Evolutionary conservation across 2,797 vertebrate species (phyloP).

Genomic region (Peromyscus melanophrys): DNA sequence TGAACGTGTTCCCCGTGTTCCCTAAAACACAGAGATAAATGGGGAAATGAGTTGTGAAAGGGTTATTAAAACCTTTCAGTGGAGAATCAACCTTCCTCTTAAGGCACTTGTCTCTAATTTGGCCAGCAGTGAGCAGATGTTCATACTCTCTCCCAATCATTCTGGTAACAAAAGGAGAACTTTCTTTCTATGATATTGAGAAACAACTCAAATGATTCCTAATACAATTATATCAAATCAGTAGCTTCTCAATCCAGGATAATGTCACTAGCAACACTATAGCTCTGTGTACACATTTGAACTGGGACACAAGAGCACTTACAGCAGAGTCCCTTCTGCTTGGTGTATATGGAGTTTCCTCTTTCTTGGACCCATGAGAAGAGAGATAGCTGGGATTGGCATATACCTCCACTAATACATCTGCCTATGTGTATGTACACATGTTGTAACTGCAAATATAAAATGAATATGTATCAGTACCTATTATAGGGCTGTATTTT

Average conservation of each 20-base stretch:
- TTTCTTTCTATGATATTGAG: background rate
- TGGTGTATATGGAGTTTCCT: background rate
- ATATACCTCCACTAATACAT: background rate
- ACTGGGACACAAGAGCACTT: background rate
- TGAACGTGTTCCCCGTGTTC: constrained; percentile 96
- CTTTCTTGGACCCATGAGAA: background rate
- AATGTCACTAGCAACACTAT: background rate
- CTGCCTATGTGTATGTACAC: background rate
- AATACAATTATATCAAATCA: constrained; percentile 25
- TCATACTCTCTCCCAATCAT: background rate
- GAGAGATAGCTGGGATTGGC: background rate
- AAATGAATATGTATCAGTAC: background rate
- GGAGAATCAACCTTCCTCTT: constrained; percentile 11
- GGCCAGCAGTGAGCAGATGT: background rate
- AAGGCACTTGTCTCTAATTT: background rate
- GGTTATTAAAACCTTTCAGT: background rate
- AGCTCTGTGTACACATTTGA: background rate
- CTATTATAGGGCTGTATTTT: background rate
- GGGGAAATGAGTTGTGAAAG: constrained; percentile 60
- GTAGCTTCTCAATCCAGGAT: background rate
- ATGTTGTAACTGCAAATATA: background rate
- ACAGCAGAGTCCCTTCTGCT: background rate
- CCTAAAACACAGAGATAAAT: constrained; percentile 90
- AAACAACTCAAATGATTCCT: constrained; percentile 39
- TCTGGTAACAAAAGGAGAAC: constrained; percentile 21